These are phyloP conservation scores for Pseudolaguvia tuberculata DNA, from an alignment of 2,113 vertebrate genomes.

Conservation along the genomic window DNA sequence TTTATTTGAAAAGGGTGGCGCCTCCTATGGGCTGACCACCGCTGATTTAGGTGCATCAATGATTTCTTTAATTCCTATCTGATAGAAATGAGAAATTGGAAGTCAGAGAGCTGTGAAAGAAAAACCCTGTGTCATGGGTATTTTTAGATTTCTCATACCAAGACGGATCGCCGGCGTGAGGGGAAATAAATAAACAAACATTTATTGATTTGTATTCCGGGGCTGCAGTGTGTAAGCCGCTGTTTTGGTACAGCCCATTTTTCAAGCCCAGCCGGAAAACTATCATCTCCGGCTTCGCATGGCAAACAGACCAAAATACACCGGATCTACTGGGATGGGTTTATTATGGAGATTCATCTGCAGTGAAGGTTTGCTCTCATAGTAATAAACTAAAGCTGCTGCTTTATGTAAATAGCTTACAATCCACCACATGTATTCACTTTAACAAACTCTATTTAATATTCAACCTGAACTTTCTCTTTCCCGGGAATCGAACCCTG, in stretches of 20 bases:
- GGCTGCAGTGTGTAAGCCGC: slow-evolving; percentile 43
- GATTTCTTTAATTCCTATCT: neutral
- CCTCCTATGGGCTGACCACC: no score
- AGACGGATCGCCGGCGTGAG: neutral
- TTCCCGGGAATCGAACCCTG: no score
- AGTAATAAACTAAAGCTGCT: neutral
- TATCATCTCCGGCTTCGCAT: slow-evolving; percentile 47
- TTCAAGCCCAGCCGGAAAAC: slow-evolving; percentile 53
- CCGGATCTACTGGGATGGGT: slow-evolving; percentile 40
- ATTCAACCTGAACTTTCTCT: no score
- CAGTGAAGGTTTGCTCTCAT: slow-evolving; percentile 36
- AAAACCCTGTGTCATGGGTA: neutral
- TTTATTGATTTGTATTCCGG: slow-evolving; percentile 51
- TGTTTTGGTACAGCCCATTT: slow-evolving; percentile 54
- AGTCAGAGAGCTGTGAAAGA: neutral
- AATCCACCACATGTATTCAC: neutral
- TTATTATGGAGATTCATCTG: slow-evolving; percentile 53
- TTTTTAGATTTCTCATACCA: slow-evolving; percentile 12
- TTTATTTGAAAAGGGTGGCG: no score
- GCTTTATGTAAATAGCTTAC: neutral
- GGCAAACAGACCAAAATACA: slow-evolving; percentile 46
- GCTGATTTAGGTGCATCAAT: neutral
- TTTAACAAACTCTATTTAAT: neutral
- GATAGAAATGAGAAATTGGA: neutral
- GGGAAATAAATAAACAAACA: slow-evolving; percentile 9